phyloP scores from a whole-genome alignment of 2,113 vertebrate genomes.

The Alexandromys fortis region DNA sequence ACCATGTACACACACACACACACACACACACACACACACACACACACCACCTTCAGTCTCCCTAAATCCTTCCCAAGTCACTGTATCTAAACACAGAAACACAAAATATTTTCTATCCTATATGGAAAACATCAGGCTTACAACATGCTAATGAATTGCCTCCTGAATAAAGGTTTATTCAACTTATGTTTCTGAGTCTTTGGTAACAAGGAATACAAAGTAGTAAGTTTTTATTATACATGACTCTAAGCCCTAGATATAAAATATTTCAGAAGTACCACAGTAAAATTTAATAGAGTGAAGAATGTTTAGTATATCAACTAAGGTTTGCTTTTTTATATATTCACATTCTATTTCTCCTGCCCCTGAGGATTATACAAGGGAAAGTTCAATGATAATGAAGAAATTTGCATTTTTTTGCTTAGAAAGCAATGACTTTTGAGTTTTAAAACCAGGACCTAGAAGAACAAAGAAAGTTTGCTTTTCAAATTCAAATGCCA shows the following conservation, averaged over 20 bases:
- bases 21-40: background rate
- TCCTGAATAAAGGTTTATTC: constrained; percentile 29
- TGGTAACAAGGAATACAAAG: background rate
- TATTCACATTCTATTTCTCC: background rate
- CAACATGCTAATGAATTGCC: background rate
- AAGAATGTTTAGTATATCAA: background rate
- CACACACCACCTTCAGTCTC: background rate
- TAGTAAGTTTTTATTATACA: constrained; percentile 6
- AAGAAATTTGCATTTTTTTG: background rate
- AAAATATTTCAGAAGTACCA: constrained; percentile 13
- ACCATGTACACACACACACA: background rate
- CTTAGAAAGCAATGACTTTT: background rate
- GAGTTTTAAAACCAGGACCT: constrained; percentile 15
- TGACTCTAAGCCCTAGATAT: background rate
- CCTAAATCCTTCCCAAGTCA: background rate
- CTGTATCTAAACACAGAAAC: background rate
- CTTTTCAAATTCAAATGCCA: background rate
- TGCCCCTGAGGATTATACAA: background rate
- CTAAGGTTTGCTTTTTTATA: background rate
- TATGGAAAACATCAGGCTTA: constrained; percentile 34
- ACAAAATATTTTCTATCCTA: background rate
- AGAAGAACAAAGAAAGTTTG: background rate
- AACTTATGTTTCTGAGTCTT: background rate
- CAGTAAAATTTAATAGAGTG: constrained; percentile 6
- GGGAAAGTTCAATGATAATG: background rate